A percentile compares a stretch with the other conserved stretches of the same genome.
These are phyloP conservation scores for Cecidostiba fungosa DNA, from an alignment of 2,888 invertebrate genomes.

Conservation along the genomic window DNA sequence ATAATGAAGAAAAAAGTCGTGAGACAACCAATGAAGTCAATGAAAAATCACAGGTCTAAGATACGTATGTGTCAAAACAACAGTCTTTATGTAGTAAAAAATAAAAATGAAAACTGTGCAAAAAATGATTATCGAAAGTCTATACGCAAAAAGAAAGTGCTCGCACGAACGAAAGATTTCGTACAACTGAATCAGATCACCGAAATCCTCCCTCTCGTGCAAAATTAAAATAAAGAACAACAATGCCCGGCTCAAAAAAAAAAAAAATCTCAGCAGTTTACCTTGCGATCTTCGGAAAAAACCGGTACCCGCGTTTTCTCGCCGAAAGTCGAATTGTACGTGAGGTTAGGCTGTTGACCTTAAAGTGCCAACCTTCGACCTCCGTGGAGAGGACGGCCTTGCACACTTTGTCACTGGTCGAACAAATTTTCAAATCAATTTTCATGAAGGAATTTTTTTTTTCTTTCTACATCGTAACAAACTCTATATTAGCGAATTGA, in stretches of 20 bases:
- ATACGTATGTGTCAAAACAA: not conserved
- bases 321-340: constrained; percentile 79
- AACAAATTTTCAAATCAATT: constrained; percentile 8
- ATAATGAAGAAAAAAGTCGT: not conserved
- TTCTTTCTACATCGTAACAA: too few species aligned
- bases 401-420: constrained; percentile 77
- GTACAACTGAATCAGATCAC: constrained; percentile 1
- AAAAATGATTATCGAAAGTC: constrained; percentile 12
- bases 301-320: constrained; percentile 79
- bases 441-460: not conserved
- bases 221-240: constrained; percentile 30
- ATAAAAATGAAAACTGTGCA: constrained; percentile 33
- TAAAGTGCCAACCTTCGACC: constrained; percentile 78
- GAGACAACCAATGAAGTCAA: not conserved
- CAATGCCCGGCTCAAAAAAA: constrained; percentile 41
- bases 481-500: not conserved
- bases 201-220: constrained; percentile 58
- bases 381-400: constrained; percentile 78
- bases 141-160: not conserved
- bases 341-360: constrained; percentile 77
- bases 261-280: constrained; percentile 68
- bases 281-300: constrained; percentile 79
- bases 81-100: not conserved
- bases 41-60: not conserved
- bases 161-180: not conserved